Evolutionary conservation across 2,888 invertebrate species (phyloP).

Genomic region (Orthosia gracilis): DNA sequence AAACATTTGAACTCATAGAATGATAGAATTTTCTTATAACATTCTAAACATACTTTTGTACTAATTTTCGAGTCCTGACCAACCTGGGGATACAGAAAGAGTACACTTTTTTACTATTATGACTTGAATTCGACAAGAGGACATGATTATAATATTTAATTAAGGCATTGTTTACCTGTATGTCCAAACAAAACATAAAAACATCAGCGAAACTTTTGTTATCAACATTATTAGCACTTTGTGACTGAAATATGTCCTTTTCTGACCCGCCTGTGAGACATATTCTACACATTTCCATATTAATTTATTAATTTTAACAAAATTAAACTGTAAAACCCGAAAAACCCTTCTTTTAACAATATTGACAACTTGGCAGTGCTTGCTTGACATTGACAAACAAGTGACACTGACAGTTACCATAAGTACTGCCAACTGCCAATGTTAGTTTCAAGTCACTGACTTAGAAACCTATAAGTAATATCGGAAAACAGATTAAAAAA

Average conservation of each 20-base stretch:
- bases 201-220: constrained; percentile 72
- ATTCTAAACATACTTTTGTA: constrained; percentile 81
- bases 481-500: too few species aligned
- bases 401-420: too few species aligned
- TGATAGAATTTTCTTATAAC: constrained; percentile 78
- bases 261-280: constrained; percentile 73
- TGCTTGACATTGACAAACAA: neutral
- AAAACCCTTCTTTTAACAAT: neutral
- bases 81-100: constrained; percentile 71
- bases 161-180: constrained; percentile 75
- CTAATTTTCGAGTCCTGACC: constrained; percentile 70
- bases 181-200: constrained; percentile 80
- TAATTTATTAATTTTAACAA: constrained; percentile 16
- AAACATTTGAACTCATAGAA: constrained; percentile 81
- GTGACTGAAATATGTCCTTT: constrained; percentile 74
- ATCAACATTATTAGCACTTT: constrained; percentile 62
- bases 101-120: neutral
- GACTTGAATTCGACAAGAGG: neutral
- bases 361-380: constrained; percentile 15
- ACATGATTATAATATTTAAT: neutral
- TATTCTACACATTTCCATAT: constrained; percentile 77
- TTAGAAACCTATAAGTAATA: too few species aligned
- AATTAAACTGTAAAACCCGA: constrained; percentile 4
- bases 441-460: too few species aligned
- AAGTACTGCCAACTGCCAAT: too few species aligned